Evolutionary conservation across 1,140 invertebrate species (phyloP).

Genomic region (Cyphomyrmex costatus): DNA sequence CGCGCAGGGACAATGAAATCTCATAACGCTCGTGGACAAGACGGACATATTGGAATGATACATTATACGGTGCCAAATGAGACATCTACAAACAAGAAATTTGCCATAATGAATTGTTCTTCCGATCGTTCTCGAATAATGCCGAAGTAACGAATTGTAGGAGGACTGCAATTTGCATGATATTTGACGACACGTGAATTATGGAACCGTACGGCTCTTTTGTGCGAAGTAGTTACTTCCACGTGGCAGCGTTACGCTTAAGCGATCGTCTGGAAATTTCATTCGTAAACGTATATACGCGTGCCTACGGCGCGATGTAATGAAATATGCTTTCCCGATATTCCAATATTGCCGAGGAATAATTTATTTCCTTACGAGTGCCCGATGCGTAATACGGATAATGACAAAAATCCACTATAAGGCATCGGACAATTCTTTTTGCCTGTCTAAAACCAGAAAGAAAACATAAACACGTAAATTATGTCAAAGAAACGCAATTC

Average conservation of each 20-base stretch:
- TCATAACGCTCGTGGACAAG: neutral
- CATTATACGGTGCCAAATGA: conserved; percentile 4
- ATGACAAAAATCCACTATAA: conserved; percentile 75
- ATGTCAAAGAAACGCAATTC: conserved; percentile 1
- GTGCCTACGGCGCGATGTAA: conserved; percentile 66
- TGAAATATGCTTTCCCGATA: conserved; percentile 84
- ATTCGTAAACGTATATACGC: conserved; percentile 60
- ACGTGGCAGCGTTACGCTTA: conserved; percentile 73
- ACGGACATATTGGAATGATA: neutral
- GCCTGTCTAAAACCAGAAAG: conserved; percentile 31
- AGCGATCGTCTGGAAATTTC: conserved; percentile 71
- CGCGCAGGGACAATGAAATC: conserved; percentile 27
- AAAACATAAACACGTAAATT: conserved; percentile 55
- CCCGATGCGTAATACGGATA: conserved; percentile 71
- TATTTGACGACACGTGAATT: conserved; percentile 75
- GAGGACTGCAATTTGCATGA: conserved; percentile 66
- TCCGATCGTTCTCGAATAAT: conserved; percentile 23
- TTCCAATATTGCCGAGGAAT: conserved; percentile 81
- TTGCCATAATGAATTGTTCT: conserved; percentile 24
- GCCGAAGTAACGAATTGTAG: conserved; percentile 37
- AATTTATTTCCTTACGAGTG: conserved; percentile 80
- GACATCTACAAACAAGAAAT: conserved; percentile 24
- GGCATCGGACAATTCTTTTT: conserved; percentile 66
- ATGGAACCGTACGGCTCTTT: conserved; percentile 59
- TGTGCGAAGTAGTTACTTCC: conserved; percentile 72